Evolutionary conservation across 2,113 vertebrate species (phyloP), one percentile per base, ranked within the genome.

Genomic region (Trochalopteron elliotii): DNA sequence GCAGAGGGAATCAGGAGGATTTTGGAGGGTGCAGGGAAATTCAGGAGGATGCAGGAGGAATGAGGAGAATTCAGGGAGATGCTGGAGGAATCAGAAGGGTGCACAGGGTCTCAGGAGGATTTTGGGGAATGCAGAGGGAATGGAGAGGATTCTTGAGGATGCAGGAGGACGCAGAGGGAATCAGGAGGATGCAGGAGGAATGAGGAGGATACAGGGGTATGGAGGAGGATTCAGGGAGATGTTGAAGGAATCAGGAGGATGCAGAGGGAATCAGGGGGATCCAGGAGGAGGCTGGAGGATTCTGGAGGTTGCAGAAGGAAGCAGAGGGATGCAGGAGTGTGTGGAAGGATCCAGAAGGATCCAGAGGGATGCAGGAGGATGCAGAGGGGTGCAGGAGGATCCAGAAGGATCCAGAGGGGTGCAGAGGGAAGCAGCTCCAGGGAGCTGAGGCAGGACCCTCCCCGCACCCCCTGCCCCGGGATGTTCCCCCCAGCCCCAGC

Each of bases 341-440:
- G 40, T 40, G 37, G 37, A 40, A 7, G 14, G 17, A 22, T 7
- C 0, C 24, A 37, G 25, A 3, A 9, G 3, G 35, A 3, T 21
- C 2, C 35, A 3, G 21, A 2, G 1, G n/a, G n/a, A 5, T 4
- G 0, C 22, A 14, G 23, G 1, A 8, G 8, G 35, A 27, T 5
- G 0, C 25, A 19, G 17, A 1, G 2, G 5, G 52, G 5, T 5
- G 0, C 15, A 10, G 27, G 0, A 3, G 39, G 31, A 5, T 15
- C 0, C 16, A 9, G 50, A 0, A 2, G 18, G 23, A 16, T 8
- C 0, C 30, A 39, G 37, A 39, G 37, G 37, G 37, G 37, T 39
- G 37, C 37, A 39, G 37, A 10, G 10, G 17, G 45, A 15, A 19
- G 56, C 37, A 15, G 37, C 42, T 44, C 6, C 7, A 0, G 33